Conservation (phyloP, 2,888 invertebrate genomes). For the Proisotoma minuta region DNA sequence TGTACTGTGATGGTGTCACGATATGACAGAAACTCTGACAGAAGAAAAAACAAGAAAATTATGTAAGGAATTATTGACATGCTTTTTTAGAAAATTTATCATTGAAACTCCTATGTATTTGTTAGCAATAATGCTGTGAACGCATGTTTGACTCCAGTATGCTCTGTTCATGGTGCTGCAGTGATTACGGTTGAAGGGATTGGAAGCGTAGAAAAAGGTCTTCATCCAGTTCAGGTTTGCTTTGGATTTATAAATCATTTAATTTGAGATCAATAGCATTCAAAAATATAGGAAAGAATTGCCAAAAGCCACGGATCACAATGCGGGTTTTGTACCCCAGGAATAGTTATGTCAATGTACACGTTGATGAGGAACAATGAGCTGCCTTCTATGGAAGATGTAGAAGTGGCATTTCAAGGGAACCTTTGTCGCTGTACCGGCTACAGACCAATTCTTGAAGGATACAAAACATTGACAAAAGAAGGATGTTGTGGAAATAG, state of each 20-base stretch:
- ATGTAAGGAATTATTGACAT: constrained; percentile 52
- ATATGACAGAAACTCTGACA: constrained; percentile 60
- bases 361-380: constrained; percentile 62
- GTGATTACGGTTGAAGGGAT: constrained; percentile 92
- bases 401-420: constrained; percentile 77
- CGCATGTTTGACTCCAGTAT: constrained; percentile 82
- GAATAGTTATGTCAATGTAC: constrained; percentile 97
- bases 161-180: constrained; percentile 78
- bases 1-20: constrained; percentile 91
- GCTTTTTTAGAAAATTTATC: neutral
- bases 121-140: constrained; percentile 77
- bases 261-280: neutral
- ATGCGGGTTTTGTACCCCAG: constrained; percentile 93
- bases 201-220: constrained; percentile 67
- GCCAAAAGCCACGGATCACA: constrained; percentile 89
- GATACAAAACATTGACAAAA: constrained; percentile 68
- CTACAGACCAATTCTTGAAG: constrained; percentile 88
- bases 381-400: constrained; percentile 68
- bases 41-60: constrained; percentile 56
- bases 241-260: neutral
- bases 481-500: constrained; percentile 23
- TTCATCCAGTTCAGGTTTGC: constrained; percentile 79
- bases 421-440: constrained; percentile 88
- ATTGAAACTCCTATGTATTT: neutral
- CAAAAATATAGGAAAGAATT: constrained; percentile 51